A percentile compares a stretch with the other conserved stretches of the same genome.
phyloP scores from a whole-genome alignment of 2,888 invertebrate species.

The Caenorhabditis panamensis region DNA sequence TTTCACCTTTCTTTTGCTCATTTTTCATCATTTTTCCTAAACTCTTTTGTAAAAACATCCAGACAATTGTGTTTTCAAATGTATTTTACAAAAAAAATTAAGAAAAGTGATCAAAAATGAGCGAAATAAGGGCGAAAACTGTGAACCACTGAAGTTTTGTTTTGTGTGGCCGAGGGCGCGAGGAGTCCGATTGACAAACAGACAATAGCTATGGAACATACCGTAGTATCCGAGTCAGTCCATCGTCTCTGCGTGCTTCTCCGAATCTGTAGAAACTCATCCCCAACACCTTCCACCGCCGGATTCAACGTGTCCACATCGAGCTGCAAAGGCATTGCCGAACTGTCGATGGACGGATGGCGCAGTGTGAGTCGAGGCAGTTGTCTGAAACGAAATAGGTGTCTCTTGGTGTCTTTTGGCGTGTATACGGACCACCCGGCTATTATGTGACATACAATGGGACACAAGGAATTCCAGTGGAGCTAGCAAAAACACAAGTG shows the following conservation, averaged over 20 bases:
- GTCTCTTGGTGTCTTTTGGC: neutral
- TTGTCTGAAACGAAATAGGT: constrained; percentile 61
- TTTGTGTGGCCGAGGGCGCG: no score
- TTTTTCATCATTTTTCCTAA: no score
- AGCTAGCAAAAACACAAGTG: neutral
- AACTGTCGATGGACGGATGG: constrained; percentile 70
- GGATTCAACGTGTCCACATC: constrained; percentile 49
- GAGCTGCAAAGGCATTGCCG: constrained; percentile 65
- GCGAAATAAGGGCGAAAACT: no score
- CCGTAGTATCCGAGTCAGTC: constrained; percentile 66
- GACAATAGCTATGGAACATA: no score
- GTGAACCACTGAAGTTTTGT: no score
- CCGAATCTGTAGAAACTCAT: constrained; percentile 60
- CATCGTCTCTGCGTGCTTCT: constrained; percentile 57
- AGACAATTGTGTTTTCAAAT: no score
- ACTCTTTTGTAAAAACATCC: no score
- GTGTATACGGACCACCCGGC: neutral
- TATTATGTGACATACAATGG: no score
- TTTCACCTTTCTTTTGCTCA: no score
- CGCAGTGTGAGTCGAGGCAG: constrained; percentile 68
- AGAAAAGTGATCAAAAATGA: no score
- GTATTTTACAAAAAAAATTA: no score
- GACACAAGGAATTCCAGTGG: constrained; percentile 25
- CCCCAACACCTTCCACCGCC: constrained; percentile 7
- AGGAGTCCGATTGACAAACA: no score